Conservation (phyloP, 2,888 invertebrate genomes). For the Tanypteryx hageni region DNA sequence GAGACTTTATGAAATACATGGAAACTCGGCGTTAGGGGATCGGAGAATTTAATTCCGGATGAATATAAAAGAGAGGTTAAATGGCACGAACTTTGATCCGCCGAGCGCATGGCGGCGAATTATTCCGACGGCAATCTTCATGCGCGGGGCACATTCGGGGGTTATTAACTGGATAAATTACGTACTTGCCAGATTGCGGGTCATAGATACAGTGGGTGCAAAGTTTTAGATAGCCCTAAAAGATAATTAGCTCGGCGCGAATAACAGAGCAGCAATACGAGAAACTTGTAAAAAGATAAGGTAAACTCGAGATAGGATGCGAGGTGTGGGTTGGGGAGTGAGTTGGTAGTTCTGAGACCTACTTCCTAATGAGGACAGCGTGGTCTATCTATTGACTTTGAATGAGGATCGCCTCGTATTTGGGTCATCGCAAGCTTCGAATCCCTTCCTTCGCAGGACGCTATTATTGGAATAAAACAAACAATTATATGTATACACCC, state of each 20-base stretch:
- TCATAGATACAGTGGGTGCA: neutral
- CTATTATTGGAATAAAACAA: too few species aligned
- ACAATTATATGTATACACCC: too few species aligned
- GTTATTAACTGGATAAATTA: neutral
- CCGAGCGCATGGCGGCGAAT: neutral
- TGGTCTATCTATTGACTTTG: slow-evolving; percentile 3
- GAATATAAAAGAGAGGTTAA: neutral
- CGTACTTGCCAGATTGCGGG: neutral
- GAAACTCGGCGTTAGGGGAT: neutral
- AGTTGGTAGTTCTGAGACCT: neutral
- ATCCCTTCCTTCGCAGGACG: neutral
- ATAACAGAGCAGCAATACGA: neutral
- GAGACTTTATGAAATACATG: neutral
- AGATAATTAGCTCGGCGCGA: neutral
- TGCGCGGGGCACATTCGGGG: neutral
- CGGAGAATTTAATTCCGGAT: neutral
- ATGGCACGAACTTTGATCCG: neutral
- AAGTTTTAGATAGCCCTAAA: neutral
- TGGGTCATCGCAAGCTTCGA: neutral
- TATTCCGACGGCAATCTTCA: neutral
- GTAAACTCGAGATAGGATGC: neutral
- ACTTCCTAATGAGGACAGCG: neutral
- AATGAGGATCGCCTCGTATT: neutral
- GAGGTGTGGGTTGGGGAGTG: neutral
- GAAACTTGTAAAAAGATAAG: slow-evolving; percentile 32